Percentiles rank a stretch among this genome's conserved stretches.
phyloP scores from a whole-genome alignment of 1,140 invertebrate species.

The Listronotus bonariensis region DNA sequence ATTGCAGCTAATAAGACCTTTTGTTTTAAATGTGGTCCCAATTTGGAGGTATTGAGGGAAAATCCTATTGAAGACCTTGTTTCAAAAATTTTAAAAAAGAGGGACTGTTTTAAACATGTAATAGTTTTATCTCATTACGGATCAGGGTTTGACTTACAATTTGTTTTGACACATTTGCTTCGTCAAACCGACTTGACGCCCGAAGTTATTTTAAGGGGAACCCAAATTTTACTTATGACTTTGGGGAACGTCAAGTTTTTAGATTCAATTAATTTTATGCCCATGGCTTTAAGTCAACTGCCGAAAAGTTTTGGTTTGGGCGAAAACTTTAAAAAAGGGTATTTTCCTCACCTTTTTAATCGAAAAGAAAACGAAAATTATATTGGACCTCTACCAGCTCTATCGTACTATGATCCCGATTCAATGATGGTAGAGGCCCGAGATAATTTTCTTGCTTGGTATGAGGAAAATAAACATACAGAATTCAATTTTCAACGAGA shows the following conservation, averaged over 20 bases:
- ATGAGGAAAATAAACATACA: conserved; percentile 3
- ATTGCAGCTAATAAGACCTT: background rate
- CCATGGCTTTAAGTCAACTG: conserved; percentile 18
- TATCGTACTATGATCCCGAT: conserved; percentile 25
- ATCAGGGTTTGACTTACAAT: conserved; percentile 11
- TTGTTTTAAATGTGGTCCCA: conserved; percentile 5
- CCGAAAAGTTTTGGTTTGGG: conserved; percentile 20
- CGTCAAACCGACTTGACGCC: conserved; percentile 1
- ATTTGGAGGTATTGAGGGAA: conserved; percentile 1
- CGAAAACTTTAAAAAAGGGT: conserved; percentile 31
- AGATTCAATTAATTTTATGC: conserved; percentile 27
- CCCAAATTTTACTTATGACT: conserved; percentile 9
- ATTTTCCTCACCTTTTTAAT: conserved; percentile 38
- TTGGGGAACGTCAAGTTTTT: conserved; percentile 20
- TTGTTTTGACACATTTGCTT: conserved; percentile 15
- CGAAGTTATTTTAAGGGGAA: conserved; percentile 4
- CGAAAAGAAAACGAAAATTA: conserved; percentile 26
- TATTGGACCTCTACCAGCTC: conserved; percentile 21
- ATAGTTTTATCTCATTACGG: conserved; percentile 16
- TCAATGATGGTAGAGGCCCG: conserved; percentile 12
- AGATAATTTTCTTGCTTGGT: conserved; percentile 21
- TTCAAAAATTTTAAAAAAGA: background rate
- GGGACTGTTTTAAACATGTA: conserved; percentile 13
- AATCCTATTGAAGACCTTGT: background rate
- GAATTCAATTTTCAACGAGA: conserved; percentile 20